Evolutionary conservation across 2,797 vertebrate genomes (phyloP).

Genomic region (Sebastiscus albofasciatus): DNA sequence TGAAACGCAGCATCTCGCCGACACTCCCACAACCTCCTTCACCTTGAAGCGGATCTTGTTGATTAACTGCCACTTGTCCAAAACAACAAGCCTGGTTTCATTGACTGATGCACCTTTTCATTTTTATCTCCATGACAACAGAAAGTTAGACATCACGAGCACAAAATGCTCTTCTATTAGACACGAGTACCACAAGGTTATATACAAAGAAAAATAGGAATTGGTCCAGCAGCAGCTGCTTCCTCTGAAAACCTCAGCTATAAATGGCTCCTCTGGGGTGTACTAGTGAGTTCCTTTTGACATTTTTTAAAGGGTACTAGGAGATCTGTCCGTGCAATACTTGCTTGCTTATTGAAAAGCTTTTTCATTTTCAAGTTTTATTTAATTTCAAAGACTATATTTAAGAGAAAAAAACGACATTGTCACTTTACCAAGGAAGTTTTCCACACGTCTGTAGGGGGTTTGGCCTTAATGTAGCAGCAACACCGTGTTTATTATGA

Average conservation of each 20-base stretch:
- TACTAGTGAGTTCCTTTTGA: conserved; percentile 75
- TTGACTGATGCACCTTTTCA: not conserved
- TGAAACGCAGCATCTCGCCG: conserved; percentile 23
- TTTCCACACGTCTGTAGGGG: conserved; percentile 87
- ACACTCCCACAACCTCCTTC: conserved; percentile 44
- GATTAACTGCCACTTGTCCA: conserved; percentile 40
- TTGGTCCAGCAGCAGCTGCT: conserved; percentile 40
- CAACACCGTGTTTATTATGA: conserved; percentile 85
- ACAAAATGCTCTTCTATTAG: conserved; percentile 4
- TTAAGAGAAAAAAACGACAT: conserved; percentile 71
- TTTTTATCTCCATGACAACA: conserved; percentile 24
- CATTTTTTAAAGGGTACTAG: conserved; percentile 82
- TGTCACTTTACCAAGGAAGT: conserved; percentile 96
- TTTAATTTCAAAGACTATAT: conserved; percentile 76
- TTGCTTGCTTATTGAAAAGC: conserved; percentile 85
- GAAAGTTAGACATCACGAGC: not conserved
- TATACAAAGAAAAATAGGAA: not conserved
- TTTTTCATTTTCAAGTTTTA: conserved; percentile 70
- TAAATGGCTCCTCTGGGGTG: conserved; percentile 74
- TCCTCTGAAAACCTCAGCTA: conserved; percentile 52
- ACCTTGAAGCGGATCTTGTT: conserved; percentile 28
- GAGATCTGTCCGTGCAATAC: conserved; percentile 92
- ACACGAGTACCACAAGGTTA: not conserved
- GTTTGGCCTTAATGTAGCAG: conserved; percentile 97
- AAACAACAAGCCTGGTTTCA: conserved; percentile 12